Evolutionary conservation across 2,888 invertebrate species (phyloP).

Genomic region (Blastobasis adustella): DNA sequence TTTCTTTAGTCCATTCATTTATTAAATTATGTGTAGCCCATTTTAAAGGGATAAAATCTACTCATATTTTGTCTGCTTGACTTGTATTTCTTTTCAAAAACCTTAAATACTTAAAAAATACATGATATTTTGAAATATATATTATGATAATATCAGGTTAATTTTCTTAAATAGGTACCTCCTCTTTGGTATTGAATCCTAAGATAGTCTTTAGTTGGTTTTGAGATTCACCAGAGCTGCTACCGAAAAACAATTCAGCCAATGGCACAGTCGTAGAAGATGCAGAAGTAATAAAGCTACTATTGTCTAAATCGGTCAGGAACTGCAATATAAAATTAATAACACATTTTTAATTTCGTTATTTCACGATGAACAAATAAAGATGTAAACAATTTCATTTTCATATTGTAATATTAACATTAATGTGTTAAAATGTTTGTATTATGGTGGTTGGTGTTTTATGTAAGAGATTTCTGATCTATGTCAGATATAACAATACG

Average conservation of each 20-base stretch:
- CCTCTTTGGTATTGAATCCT: conserved; percentile 21
- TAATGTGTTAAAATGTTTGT: neutral
- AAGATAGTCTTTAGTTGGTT: conserved; percentile 21
- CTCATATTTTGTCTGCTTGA: no score
- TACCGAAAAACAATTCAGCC: conserved; percentile 15
- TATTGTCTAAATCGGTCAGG: conserved; percentile 19
- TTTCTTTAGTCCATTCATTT: no score
- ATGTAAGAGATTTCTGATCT: neutral
- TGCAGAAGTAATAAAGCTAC: conserved; percentile 27
- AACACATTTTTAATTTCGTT: no score
- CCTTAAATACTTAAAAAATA: no score
- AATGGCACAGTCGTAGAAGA: conserved; percentile 15
- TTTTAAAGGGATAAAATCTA: no score
- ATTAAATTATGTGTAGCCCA: no score
- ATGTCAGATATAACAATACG: no score
- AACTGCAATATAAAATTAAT: conserved; percentile 3
- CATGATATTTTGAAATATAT: conserved; percentile 22
- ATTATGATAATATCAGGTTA: conserved; percentile 10
- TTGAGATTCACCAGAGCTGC: conserved; percentile 12
- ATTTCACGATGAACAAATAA: neutral
- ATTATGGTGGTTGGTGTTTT: neutral
- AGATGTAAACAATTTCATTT: conserved; percentile 20
- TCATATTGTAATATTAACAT: neutral
- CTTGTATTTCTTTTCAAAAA: no score
- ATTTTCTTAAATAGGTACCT: conserved; percentile 18